A percentile compares a stretch with the other conserved stretches of the same genome.
Evolutionary conservation across 2,113 vertebrate genomes (phyloP).

Genomic region (Neodontobutis hainanensis): DNA sequence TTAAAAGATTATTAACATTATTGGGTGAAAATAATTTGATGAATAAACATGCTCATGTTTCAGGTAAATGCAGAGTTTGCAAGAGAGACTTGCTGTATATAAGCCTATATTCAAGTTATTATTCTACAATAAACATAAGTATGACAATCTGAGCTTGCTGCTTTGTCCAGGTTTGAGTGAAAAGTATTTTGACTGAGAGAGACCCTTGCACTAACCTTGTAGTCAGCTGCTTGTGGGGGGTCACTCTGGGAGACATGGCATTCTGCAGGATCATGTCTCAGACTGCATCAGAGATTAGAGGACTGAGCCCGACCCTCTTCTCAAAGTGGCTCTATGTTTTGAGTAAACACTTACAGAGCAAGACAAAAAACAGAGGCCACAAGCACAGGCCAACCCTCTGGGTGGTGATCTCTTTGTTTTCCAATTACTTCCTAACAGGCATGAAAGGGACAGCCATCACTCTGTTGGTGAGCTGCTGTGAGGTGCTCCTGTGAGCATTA

Average conservation of each 20-base stretch:
- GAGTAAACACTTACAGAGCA: slow-evolving; percentile 68
- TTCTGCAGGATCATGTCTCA: slow-evolving; percentile 55
- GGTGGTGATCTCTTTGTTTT: slow-evolving; percentile 62
- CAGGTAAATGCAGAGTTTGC: too few relatives aligned
- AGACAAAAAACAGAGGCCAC: slow-evolving; percentile 69
- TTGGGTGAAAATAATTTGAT: too few relatives aligned
- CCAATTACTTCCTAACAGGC: slow-evolving; percentile 62
- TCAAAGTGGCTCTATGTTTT: slow-evolving; percentile 70
- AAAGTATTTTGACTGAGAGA: slow-evolving; percentile 34
- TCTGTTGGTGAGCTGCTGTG: slow-evolving; percentile 50
- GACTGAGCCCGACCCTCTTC: slow-evolving; percentile 66
- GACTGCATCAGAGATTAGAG: slow-evolving; percentile 61
- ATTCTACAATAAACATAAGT: background rate
- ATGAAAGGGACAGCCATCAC: slow-evolving; percentile 48
- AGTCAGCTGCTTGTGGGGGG: slow-evolving; percentile 68
- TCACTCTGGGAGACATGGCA: slow-evolving; percentile 64
- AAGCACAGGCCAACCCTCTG: slow-evolving; percentile 55
- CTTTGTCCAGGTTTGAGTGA: slow-evolving; percentile 34
- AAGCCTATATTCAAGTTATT: too few relatives aligned
- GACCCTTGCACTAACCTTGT: slow-evolving; percentile 46
- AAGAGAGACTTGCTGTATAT: too few relatives aligned
- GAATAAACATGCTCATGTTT: too few relatives aligned
- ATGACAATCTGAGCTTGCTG: slow-evolving; percentile 22
- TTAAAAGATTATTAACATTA: too few relatives aligned
- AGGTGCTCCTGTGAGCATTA: slow-evolving; percentile 31